Evolutionary conservation across 2,888 invertebrate species (phyloP).

Genomic region (Platycheirus rosarum): DNA sequence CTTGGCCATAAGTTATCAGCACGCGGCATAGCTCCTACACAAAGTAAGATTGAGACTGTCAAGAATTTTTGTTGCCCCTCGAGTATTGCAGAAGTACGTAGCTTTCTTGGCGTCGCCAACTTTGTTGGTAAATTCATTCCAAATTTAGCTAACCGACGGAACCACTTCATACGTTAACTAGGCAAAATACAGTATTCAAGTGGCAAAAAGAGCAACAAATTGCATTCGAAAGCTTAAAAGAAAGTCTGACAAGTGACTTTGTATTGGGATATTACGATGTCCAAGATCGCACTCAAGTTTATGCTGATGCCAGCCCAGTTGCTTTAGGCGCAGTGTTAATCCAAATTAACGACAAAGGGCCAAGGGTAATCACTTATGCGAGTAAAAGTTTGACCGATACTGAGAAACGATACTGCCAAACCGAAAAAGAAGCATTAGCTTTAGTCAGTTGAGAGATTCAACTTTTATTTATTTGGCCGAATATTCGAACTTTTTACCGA

Average conservation of each 20-base stretch:
- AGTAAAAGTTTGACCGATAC: constrained; percentile 78
- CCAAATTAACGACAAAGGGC: constrained; percentile 75
- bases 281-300: constrained; percentile 76
- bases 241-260: neutral
- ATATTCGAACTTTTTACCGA: neutral
- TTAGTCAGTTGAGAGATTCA: neutral
- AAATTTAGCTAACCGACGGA: neutral
- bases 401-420: constrained; percentile 73
- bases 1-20: neutral
- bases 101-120: neutral
- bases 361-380: constrained; percentile 79
- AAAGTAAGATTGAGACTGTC: neutral
- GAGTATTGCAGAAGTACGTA: neutral
- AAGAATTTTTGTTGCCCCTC: neutral
- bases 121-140: neutral
- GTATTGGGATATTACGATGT: constrained; percentile 76
- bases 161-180: neutral
- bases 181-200: neutral
- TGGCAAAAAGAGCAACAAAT: neutral
- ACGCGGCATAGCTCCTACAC: neutral
- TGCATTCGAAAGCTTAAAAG: neutral
- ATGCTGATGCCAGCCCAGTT: constrained; percentile 78
- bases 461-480: neutral
- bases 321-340: constrained; percentile 77
- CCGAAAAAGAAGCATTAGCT: constrained; percentile 76